Conservation (phyloP, 2,113 vertebrate species). For the Plestiodon gilberti region DNA sequence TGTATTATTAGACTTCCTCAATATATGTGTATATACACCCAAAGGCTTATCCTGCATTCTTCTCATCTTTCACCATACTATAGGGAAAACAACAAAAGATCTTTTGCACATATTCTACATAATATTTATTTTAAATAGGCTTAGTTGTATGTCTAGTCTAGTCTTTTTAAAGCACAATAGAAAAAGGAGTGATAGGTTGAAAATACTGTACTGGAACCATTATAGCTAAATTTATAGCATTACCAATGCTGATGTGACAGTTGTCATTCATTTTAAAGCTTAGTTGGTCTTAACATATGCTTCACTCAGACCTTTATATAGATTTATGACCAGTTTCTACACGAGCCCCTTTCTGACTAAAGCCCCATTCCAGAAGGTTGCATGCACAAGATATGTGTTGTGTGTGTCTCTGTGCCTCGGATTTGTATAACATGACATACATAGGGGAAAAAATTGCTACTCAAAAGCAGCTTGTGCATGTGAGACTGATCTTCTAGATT, state of each 20-base stretch:
- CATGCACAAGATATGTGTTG: neutral
- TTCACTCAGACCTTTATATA: neutral
- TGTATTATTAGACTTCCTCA: constrained; percentile 76
- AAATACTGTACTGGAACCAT: constrained; percentile 40
- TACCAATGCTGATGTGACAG: constrained; percentile 43
- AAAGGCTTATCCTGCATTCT: constrained; percentile 64
- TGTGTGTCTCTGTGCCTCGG: neutral
- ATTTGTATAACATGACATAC: neutral
- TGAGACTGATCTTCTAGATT: neutral
- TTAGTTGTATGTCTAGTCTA: constrained; percentile 66
- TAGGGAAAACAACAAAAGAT: constrained; percentile 62
- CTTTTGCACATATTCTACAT: constrained; percentile 66
- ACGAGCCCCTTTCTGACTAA: neutral
- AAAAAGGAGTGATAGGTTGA: constrained; percentile 49
- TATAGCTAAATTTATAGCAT: no score
- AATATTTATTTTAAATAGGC: constrained; percentile 64
- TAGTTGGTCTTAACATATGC: neutral
- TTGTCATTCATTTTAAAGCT: neutral
- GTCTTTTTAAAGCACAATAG: constrained; percentile 59
- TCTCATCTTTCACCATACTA: constrained; percentile 61
- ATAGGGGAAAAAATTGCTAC: neutral
- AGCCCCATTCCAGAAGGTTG: no score
- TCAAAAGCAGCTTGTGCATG: neutral
- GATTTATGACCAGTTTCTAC: neutral
- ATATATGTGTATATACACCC: constrained; percentile 65